Conservation (phyloP, 2,888 invertebrate genomes). For the Meta bourneti region DNA sequence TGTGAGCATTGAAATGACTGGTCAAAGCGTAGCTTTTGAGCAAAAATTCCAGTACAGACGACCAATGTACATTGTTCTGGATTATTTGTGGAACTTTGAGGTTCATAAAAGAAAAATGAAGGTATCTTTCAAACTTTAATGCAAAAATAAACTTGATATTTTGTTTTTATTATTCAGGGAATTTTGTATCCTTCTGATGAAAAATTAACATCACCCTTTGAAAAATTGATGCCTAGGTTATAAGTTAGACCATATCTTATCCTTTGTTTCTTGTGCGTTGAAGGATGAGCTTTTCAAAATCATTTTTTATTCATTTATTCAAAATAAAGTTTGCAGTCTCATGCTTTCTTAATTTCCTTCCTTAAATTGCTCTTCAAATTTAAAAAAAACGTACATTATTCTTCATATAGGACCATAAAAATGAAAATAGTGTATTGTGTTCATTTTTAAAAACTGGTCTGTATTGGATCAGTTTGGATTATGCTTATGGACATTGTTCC, state of each 20-base stretch:
- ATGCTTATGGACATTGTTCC: no score
- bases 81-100: constrained; percentile 92
- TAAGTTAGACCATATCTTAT: neutral
- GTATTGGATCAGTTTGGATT: no score
- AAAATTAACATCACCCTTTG: neutral
- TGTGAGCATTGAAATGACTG: constrained; percentile 98
- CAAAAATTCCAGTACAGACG: constrained; percentile 97
- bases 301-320: no score
- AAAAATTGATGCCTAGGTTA: neutral
- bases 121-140: constrained; percentile 80
- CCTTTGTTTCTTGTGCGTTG: neutral
- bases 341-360: no score
- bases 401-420: no score
- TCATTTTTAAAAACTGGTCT: no score
- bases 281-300: neutral
- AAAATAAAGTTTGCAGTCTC: no score
- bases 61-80: constrained; percentile 96
- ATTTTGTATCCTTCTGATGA: neutral
- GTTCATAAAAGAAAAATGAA: constrained; percentile 89
- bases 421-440: no score
- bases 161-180: neutral
- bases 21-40: constrained; percentile 96
- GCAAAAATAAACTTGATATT: neutral
- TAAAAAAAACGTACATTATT: no score
- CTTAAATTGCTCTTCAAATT: no score